Evolutionary conservation across 64 coral and sea anemone species (phyloP).

Genomic region (Montipora efflorescens): DNA sequence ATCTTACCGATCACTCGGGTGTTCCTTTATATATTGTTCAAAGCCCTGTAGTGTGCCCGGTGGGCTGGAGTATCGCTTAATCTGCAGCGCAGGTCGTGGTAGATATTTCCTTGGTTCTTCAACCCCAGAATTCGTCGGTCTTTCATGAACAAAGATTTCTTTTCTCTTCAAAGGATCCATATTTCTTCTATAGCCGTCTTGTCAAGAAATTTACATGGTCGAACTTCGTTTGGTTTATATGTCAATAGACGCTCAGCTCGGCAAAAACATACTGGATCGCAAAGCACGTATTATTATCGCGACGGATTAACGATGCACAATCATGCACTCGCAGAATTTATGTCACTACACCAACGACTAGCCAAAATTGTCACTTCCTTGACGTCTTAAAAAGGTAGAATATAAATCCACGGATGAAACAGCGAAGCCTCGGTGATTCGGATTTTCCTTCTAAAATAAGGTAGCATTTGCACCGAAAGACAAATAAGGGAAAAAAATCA

Average conservation of each 20-base stretch:
- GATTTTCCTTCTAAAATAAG: constrained; percentile 1
- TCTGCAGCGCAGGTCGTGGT: constrained; percentile 19
- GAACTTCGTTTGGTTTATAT: neutral
- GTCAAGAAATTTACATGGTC: neutral
- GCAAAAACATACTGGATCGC: neutral
- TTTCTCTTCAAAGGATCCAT: constrained; percentile 27
- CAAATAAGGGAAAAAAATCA: neutral
- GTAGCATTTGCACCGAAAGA: neutral
- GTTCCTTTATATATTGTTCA: constrained; percentile 9
- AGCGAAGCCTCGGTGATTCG: neutral
- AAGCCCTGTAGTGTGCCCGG: constrained; percentile 16
- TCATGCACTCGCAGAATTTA: neutral
- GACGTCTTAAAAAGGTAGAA: neutral
- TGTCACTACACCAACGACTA: neutral
- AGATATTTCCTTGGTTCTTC: constrained; percentile 24
- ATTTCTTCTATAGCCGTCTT: neutral
- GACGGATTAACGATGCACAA: neutral
- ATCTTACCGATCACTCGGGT: constrained; percentile 9
- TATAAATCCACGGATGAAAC: neutral
- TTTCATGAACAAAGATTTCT: constrained; percentile 20
- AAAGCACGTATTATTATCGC: neutral
- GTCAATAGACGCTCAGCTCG: constrained; percentile 21
- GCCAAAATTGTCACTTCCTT: neutral
- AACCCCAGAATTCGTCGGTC: neutral
- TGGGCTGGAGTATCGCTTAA: constrained; percentile 39